Percentiles rank a stretch among this genome's conserved stretches.
phyloP scores from a whole-genome alignment of 2,113 vertebrate genomes.

The Oreochromis spilurus region DNA sequence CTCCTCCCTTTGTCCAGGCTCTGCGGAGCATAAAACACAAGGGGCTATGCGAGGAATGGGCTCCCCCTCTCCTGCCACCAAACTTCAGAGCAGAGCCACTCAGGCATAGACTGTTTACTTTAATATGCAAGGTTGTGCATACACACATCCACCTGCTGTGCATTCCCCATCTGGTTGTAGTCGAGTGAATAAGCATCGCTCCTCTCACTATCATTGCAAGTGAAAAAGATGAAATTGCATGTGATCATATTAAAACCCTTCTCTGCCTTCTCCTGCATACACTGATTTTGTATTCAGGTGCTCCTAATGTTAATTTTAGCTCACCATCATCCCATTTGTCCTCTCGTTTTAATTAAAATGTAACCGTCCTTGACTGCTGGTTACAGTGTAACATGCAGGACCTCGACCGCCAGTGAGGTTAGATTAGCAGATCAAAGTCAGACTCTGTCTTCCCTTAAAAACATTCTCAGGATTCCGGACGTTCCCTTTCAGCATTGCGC shows the following conservation, averaged over 20 bases:
- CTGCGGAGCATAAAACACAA: constrained; percentile 57
- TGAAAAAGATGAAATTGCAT: neutral
- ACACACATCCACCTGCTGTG: neutral
- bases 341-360: constrained; percentile 28
- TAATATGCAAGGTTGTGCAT: neutral
- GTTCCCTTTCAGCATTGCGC: constrained; percentile 29
- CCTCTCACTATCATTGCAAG: neutral
- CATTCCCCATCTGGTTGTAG: neutral
- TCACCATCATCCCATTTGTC: neutral
- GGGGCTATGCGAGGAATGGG: constrained; percentile 51
- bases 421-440: constrained; percentile 63
- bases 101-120: constrained; percentile 60
- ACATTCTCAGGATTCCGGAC: constrained; percentile 68
- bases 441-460: constrained; percentile 57
- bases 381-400: constrained; percentile 56
- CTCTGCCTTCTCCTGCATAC: neutral
- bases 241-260: neutral
- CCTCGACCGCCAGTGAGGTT: constrained; percentile 5
- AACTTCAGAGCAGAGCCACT: constrained; percentile 56
- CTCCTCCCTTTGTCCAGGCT: constrained; percentile 53
- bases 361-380: constrained; percentile 29
- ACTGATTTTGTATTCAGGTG: neutral
- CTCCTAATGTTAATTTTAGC: neutral
- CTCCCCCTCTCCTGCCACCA: constrained; percentile 28
- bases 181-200: neutral